These are phyloP conservation scores for Diogma glabrata DNA, from an alignment of 2,888 invertebrate species.

Conservation along the genomic window DNA sequence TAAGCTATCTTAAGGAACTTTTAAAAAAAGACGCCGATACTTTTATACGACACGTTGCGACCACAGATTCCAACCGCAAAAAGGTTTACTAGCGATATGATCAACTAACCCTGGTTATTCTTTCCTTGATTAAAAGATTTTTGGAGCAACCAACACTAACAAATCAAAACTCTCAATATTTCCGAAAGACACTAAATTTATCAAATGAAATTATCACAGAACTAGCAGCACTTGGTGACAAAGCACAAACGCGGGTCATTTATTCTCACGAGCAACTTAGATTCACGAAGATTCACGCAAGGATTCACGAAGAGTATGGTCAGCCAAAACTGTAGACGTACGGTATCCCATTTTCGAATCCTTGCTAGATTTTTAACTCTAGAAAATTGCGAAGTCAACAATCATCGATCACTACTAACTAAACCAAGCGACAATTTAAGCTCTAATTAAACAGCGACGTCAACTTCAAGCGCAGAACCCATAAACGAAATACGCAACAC, in stretches of 20 bases:
- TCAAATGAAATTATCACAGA: background rate
- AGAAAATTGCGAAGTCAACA: background rate
- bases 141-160: background rate
- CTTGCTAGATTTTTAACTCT: background rate
- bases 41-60: background rate
- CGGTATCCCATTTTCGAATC: background rate
- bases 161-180: background rate
- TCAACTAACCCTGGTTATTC: background rate
- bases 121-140: background rate
- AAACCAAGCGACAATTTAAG: too few species aligned
- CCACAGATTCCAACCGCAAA: background rate
- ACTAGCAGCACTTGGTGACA: background rate
- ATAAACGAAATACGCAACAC: too few species aligned
- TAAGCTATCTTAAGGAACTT: background rate
- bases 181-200: background rate
- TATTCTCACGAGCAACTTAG: background rate
- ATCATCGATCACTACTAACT: too few species aligned
- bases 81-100: background rate
- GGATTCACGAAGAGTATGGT: background rate
- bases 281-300: too few species aligned
- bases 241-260: background rate
- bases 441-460: too few species aligned
- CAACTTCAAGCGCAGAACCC: too few species aligned
- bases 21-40: too few species aligned
- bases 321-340: background rate